Conservation (phyloP, 2,888 invertebrate genomes). For the Diploptera punctata region DNA sequence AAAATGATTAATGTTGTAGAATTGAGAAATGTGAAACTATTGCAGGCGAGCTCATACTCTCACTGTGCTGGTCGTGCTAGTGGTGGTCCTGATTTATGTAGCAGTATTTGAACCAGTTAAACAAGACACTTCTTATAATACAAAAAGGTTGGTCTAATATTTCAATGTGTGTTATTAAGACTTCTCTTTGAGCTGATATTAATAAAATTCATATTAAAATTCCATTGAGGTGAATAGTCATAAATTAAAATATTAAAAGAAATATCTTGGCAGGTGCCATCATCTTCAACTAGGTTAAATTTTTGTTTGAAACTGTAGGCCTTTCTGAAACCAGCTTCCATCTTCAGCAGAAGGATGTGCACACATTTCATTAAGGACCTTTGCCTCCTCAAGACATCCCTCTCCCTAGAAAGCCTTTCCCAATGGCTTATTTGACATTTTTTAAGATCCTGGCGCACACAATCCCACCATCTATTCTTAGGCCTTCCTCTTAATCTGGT, state of each 20-base stretch:
- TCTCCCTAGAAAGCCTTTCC: not conserved
- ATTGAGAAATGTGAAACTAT: not conserved
- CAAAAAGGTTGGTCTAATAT: constrained; percentile 54
- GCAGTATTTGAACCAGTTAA: constrained; percentile 55
- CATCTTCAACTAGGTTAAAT: no score
- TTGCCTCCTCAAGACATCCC: not conserved
- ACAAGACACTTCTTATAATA: constrained; percentile 57
- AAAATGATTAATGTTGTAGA: not conserved
- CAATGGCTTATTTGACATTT: no score
- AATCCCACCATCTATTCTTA: no score
- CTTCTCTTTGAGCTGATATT: not conserved
- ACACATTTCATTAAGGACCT: not conserved
- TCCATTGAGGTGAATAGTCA: no score
- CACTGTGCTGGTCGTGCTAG: constrained; percentile 56
- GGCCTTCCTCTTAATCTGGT: no score
- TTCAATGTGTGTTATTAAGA: not conserved
- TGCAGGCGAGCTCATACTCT: constrained; percentile 61
- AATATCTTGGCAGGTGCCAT: no score
- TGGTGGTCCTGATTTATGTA: constrained; percentile 57
- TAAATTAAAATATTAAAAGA: no score
- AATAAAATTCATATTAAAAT: no score
- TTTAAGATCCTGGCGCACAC: no score
- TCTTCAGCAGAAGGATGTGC: not conserved
- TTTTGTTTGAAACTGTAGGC: no score
- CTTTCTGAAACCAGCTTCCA: no score